Conservation (phyloP, 1,140 invertebrate genomes). For the Whitmania pigra region DNA sequence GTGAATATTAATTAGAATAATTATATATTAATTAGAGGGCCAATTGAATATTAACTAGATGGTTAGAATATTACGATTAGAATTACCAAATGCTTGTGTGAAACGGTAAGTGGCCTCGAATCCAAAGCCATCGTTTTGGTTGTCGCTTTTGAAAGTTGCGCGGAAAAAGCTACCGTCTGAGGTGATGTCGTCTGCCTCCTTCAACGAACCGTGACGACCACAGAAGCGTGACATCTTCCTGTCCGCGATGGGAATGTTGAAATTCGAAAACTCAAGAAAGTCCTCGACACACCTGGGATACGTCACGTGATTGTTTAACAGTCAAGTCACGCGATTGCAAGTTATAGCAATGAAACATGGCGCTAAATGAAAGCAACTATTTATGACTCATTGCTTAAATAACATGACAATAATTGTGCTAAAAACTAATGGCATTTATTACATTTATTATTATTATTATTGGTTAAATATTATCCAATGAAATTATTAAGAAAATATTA, state of each 20-base stretch:
- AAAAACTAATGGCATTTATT: background rate
- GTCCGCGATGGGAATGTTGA: slow-evolving; percentile 57
- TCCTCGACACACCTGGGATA: slow-evolving; percentile 47
- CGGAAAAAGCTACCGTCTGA: slow-evolving; percentile 85
- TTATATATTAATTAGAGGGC: no score
- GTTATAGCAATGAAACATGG: no score
- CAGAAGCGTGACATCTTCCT: slow-evolving; percentile 74
- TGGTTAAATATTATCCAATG: background rate
- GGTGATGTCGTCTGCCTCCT: slow-evolving; percentile 47
- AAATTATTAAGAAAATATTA: background rate
- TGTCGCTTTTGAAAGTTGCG: slow-evolving; percentile 82
- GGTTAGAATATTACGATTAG: no score
- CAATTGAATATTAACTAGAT: no score
- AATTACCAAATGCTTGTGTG: slow-evolving; percentile 2
- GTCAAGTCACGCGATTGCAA: no score
- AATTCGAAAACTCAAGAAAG: slow-evolving; percentile 89
- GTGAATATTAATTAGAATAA: no score
- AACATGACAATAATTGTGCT: no score
- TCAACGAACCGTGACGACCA: slow-evolving; percentile 51
- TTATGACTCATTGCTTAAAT: no score
- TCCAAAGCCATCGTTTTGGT: slow-evolving; percentile 75
- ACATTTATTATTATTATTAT: background rate
- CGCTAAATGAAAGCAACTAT: no score
- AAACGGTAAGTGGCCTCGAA: slow-evolving; percentile 83
- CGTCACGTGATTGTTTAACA: no score